Evolutionary conservation across 2,113 vertebrate species (phyloP).

Genomic region (Strigops habroptila): DNA sequence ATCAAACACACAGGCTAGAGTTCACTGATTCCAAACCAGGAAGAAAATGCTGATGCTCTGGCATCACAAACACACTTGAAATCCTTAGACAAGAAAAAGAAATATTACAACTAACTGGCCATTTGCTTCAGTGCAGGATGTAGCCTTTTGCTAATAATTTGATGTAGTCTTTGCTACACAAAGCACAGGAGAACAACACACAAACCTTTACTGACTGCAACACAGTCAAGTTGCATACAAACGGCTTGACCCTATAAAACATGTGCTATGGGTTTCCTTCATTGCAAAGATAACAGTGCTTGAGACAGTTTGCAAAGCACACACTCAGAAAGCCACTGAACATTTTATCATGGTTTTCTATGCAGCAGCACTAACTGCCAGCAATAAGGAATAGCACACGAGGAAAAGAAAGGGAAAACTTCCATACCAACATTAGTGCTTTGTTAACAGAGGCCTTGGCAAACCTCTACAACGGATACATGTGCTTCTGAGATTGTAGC

Average conservation of each 20-base stretch:
- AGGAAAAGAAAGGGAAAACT: not conserved
- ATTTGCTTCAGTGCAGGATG: not conserved
- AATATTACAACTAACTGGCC: not conserved
- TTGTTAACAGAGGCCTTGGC: not conserved
- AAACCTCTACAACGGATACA: not conserved
- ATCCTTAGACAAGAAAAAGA: not conserved
- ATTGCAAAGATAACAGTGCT: not conserved
- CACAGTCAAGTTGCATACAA: not conserved
- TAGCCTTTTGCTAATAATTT: not conserved
- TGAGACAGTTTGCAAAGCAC: not conserved
- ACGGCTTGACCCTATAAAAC: not conserved
- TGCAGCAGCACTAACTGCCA: not conserved
- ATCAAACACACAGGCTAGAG: not conserved
- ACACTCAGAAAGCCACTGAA: rapidly evolving
- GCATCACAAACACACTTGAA: not conserved
- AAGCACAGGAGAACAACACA: not conserved
- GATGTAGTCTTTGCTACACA: not conserved
- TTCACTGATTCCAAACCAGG: not conserved
- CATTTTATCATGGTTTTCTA: not conserved
- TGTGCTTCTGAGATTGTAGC: not conserved
- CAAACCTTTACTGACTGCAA: not conserved
- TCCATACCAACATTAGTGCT: not conserved
- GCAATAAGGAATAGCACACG: not conserved
- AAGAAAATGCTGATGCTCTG: not conserved
- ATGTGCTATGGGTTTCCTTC: not conserved